Evolutionary conservation across 2,888 invertebrate genomes (phyloP), one percentile per base, ranked within the genome.

Genomic region (Drosophila formosana): DNA sequence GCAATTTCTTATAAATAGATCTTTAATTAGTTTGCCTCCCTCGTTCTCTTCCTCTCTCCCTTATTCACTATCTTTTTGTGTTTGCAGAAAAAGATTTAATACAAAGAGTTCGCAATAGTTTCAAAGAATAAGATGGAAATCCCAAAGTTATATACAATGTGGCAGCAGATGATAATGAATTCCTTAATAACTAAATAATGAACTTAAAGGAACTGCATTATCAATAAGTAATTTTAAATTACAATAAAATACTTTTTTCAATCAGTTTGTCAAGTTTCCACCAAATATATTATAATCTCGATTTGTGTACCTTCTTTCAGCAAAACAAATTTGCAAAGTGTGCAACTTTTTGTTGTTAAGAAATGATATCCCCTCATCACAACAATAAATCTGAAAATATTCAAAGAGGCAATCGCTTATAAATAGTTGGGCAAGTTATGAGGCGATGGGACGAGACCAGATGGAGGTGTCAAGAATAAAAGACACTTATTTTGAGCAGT

Each of bases 1-100:
- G 46, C 26, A 46, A 46, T 57, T 57, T 47, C 57, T 47, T 47
- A 47, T 37, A 58, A 50, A 50, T 60, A 60, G 28, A 50, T 60
- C 50, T 39, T 39, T 60, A 60, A 60, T 60, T 60, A 57, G 26
- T 57, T 47, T 37, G 26, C 47, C 37, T 28, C 11, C 9, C 11
- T 26, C 11, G 18, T 2, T 5, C n/a, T 30, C 23, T 13, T 25
- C 18, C 4, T 30, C 37, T 9, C 4, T 49, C 9, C 11, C 39
- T 5, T 5, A 28, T 28, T 23, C 28, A 28, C 5, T 37, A 37
- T 11, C n/a, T n/a, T 37, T 37, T 37, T 34, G 34, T 34, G 34
- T 34, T 4, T n/a, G n/a, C n/a, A 4, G 4, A 4, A 11, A 37
- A 11, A 37, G 4, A n/a, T 2, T 37, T 37, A 1, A n/a, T 26